A percentile compares a stretch with the other conserved stretches of the same genome.
Evolutionary conservation across 2,888 invertebrate genomes (phyloP).

Genomic region (Tricholauxania praeusta): DNA sequence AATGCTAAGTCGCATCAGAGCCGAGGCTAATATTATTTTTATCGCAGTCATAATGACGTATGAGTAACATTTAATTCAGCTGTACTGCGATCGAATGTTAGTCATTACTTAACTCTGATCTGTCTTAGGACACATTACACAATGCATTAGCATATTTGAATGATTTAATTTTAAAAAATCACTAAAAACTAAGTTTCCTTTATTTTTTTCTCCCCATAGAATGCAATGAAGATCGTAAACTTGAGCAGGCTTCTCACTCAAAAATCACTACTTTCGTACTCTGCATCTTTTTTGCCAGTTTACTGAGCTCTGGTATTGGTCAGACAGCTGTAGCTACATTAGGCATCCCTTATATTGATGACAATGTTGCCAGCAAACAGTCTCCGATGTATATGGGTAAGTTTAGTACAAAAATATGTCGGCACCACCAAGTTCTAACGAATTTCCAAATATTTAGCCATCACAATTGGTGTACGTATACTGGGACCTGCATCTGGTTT

Average conservation of each 20-base stretch:
- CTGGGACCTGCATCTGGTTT: constrained; percentile 92
- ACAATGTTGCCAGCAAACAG: constrained; percentile 92
- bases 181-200: neutral
- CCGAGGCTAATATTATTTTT: too few species aligned
- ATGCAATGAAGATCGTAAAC: constrained; percentile 74
- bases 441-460: constrained; percentile 73
- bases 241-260: constrained; percentile 78
- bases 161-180: too few species aligned
- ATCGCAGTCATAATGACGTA: too few species aligned
- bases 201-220: constrained; percentile 45
- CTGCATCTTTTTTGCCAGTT: constrained; percentile 88
- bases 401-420: neutral
- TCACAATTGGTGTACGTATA: constrained; percentile 91
- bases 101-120: too few species aligned
- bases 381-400: constrained; percentile 91
- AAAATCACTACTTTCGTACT: constrained; percentile 85
- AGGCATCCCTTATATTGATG: constrained; percentile 94
- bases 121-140: too few species aligned
- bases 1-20: too few species aligned
- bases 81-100: too few species aligned
- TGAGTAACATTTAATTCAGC: too few species aligned
- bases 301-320: constrained; percentile 90
- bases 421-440: neutral
- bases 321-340: constrained; percentile 93
- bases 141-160: too few species aligned